Evolutionary conservation across 2,797 vertebrate species (phyloP).

Genomic region (Propithecus perrieri): DNA sequence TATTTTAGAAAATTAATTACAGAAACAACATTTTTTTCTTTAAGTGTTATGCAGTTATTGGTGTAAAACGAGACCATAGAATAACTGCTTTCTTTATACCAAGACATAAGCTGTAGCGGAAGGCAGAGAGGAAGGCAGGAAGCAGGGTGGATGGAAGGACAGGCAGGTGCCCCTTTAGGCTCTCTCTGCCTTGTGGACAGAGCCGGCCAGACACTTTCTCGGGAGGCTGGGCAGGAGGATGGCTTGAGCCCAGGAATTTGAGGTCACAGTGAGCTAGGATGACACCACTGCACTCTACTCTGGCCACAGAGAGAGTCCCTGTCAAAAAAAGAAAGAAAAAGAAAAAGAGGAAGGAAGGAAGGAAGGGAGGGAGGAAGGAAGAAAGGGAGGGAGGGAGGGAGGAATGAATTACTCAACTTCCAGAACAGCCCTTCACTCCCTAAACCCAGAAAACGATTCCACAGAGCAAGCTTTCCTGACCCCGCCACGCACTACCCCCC

Average conservation of each 20-base stretch:
- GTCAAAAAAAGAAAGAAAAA: background rate
- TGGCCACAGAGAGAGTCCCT: background rate
- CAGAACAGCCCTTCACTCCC: background rate
- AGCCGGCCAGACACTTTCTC: background rate
- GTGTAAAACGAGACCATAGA: background rate
- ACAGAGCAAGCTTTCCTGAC: background rate
- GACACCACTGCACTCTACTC: background rate
- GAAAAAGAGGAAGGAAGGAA: no score
- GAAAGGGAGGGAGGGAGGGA: no score
- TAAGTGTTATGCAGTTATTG: background rate
- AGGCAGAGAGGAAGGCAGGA: rapidly evolving
- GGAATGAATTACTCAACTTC: background rate
- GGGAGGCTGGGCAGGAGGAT: background rate
- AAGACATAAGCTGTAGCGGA: background rate
- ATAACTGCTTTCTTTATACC: background rate
- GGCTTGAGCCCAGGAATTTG: background rate
- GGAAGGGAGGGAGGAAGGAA: no score
- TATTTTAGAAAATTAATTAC: background rate
- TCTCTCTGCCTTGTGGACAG: no score
- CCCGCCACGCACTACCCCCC: no score
- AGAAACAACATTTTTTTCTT: background rate
- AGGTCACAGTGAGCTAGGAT: background rate
- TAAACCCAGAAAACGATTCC: background rate
- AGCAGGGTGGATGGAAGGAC: no score
- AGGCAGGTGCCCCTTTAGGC: background rate